These are phyloP conservation scores for Florisuga fusca DNA, from an alignment of 2,797 vertebrate species.

Conservation along the genomic window DNA sequence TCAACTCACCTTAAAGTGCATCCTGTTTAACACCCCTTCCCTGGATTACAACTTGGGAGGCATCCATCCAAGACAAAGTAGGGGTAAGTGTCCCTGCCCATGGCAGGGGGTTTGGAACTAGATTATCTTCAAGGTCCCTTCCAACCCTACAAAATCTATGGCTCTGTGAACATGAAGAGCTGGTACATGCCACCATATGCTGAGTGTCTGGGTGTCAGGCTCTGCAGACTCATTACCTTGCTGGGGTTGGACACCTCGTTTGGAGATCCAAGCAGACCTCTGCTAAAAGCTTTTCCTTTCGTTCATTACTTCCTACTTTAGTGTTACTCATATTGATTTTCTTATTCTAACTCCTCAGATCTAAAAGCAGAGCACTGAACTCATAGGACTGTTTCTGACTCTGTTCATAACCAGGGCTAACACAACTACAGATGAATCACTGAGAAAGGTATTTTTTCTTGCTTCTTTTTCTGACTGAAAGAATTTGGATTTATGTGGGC, in stretches of 20 bases:
- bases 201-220: neutral
- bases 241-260: slow-evolving; percentile 46
- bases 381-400: neutral
- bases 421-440: neutral
- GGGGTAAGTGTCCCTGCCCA: neutral
- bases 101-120: too few species aligned
- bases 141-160: too few species aligned
- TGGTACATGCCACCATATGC: neutral
- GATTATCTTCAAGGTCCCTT: too few species aligned
- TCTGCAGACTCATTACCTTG: neutral
- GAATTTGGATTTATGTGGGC: neutral
- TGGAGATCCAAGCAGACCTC: slow-evolving; percentile 35
- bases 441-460: neutral
- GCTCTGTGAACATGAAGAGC: neutral
- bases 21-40: neutral
- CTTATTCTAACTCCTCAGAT: slow-evolving; percentile 26
- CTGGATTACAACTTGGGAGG: neutral
- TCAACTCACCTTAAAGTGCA: neutral
- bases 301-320: slow-evolving; percentile 64
- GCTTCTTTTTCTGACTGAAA: neutral
- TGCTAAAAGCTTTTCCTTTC: slow-evolving; percentile 70
- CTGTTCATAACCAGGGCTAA: neutral
- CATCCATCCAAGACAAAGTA: neutral
- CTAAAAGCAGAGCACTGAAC: slow-evolving; percentile 54
- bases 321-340: slow-evolving; percentile 72